Percentiles rank a stretch among this genome's conserved stretches.
These are phyloP conservation scores for Leucania comma DNA, from an alignment of 2,888 invertebrate species.

Conservation along the genomic window DNA sequence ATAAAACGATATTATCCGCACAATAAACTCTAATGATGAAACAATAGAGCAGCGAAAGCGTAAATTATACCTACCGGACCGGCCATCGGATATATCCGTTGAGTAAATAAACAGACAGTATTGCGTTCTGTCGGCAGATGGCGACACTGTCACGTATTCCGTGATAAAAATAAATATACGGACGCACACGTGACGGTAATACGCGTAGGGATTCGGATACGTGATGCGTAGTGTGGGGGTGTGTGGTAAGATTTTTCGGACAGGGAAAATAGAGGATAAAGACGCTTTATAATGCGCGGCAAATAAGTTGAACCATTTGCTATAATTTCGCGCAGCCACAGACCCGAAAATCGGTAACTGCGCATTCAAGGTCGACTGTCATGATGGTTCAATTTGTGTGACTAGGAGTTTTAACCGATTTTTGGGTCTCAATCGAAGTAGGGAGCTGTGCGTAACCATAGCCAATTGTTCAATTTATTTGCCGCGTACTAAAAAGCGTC, in stretches of 20 bases:
- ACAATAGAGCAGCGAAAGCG: constrained; percentile 47
- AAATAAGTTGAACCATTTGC: no score
- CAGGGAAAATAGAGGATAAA: background rate
- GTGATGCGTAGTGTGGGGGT: constrained; percentile 7
- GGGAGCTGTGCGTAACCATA: no score
- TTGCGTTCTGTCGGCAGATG: constrained; percentile 59
- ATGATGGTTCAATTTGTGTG: no score
- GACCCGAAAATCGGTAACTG: no score
- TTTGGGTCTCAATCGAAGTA: no score
- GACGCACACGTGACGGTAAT: constrained; percentile 55
- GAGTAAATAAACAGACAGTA: constrained; percentile 62
- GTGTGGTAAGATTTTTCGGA: background rate
- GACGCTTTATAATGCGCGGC: no score
- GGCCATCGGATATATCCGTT: constrained; percentile 34
- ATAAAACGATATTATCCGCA: constrained; percentile 41
- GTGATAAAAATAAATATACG: constrained; percentile 65
- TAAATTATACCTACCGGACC: constrained; percentile 26
- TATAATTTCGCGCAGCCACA: no score
- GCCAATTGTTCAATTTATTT: no score
- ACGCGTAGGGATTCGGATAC: constrained; percentile 32
- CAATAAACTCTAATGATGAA: constrained; percentile 50
- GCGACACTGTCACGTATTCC: constrained; percentile 63
- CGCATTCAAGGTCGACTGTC: no score
- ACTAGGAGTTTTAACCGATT: no score
- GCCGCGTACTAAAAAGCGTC: no score